A percentile compares a stretch with the other conserved stretches of the same genome.
These are phyloP conservation scores for Diplolepis rosae DNA, from an alignment of 2,888 invertebrate species.

Conservation along the genomic window DNA sequence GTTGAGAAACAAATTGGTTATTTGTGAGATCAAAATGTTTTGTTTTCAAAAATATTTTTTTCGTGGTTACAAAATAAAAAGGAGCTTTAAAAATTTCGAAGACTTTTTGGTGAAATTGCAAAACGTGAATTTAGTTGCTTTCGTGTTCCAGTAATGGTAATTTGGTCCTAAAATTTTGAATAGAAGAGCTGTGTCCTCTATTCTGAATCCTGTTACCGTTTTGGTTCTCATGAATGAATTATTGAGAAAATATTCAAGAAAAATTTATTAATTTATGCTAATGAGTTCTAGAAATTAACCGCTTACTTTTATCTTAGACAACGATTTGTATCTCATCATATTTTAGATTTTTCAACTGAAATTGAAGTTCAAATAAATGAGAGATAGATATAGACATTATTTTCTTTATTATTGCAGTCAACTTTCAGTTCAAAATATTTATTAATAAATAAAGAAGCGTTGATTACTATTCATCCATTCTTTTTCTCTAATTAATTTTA, in stretches of 20 bases:
- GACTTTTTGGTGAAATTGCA: neutral
- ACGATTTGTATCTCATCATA: no score
- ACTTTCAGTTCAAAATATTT: no score
- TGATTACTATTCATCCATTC: no score
- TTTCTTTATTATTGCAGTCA: no score
- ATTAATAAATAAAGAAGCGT: no score
- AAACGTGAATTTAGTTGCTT: neutral
- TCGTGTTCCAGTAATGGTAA: neutral
- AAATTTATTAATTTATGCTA: neutral
- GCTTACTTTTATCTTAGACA: neutral
- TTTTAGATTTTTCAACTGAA: no score
- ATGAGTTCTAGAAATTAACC: neutral
- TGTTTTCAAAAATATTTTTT: neutral
- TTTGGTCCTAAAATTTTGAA: constrained; percentile 19
- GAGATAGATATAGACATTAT: no score
- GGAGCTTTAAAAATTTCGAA: neutral
- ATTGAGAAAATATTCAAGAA: neutral
- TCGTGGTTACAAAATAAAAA: no score
- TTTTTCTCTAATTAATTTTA: no score
- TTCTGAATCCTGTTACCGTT: neutral
- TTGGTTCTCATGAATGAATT: neutral
- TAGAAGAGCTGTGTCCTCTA: neutral
- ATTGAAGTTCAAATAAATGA: no score
- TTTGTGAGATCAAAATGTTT: neutral
- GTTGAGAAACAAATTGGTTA: neutral